Evolutionary conservation across 2,888 invertebrate genomes (phyloP).

Genomic region (Villa cingulata): DNA sequence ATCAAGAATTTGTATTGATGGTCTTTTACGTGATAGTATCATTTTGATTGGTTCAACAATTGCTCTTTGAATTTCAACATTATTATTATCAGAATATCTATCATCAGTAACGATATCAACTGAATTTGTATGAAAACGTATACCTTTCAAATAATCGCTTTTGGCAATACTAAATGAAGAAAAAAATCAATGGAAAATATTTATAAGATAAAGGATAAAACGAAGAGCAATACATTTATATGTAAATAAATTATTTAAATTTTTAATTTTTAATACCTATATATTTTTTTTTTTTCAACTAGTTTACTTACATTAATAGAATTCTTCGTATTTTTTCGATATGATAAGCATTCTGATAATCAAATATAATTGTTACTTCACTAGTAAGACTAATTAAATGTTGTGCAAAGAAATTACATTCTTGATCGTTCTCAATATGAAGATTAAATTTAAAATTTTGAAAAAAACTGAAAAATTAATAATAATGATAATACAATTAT

Average conservation of each 20-base stretch:
- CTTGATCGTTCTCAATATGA: slow-evolving; percentile 29
- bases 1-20: slow-evolving; percentile 29
- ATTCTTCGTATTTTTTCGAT: slow-evolving; percentile 31
- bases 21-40: slow-evolving; percentile 28
- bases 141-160: slow-evolving; percentile 29
- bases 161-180: slow-evolving; percentile 24
- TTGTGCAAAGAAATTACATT: slow-evolving; percentile 31
- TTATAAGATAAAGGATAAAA: too few relatives aligned
- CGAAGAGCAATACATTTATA: too few relatives aligned
- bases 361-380: slow-evolving; percentile 31
- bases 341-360: slow-evolving; percentile 31
- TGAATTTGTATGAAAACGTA: slow-evolving; percentile 32
- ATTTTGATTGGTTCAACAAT: slow-evolving; percentile 33
- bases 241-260: too few relatives aligned
- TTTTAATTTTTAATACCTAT: too few relatives aligned
- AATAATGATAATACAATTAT: too few relatives aligned
- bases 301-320: slow-evolving; percentile 26
- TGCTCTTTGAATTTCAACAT: slow-evolving; percentile 31
- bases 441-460: slow-evolving; percentile 31
- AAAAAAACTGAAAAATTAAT: slow-evolving; percentile 33
- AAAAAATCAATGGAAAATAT: too few relatives aligned
- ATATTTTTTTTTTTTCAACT: too few relatives aligned
- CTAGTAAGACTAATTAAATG: slow-evolving; percentile 27
- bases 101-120: slow-evolving; percentile 28
- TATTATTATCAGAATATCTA: slow-evolving; percentile 25